Conservation (phyloP, 2,888 invertebrate species). For the Eulithis testata region DNA sequence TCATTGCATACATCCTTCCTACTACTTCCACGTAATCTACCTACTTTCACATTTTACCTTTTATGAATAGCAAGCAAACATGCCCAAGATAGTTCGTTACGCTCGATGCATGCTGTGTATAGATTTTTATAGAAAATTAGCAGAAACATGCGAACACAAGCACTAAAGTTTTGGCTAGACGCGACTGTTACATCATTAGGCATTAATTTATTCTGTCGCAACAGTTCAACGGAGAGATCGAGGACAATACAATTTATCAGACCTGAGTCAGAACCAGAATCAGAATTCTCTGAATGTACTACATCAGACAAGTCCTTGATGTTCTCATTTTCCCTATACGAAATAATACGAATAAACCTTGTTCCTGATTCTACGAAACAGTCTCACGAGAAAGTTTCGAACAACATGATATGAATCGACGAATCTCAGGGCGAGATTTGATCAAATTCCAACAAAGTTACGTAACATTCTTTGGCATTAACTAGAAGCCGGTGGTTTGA, state of each 20-base stretch:
- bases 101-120: constrained; percentile 23
- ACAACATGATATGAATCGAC: constrained; percentile 5
- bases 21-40: constrained; percentile 74
- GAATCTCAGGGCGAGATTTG: too few relatives aligned
- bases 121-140: constrained; percentile 46
- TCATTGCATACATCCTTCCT: constrained; percentile 73
- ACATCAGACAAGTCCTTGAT: constrained; percentile 22
- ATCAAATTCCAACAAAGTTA: too few relatives aligned
- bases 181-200: constrained; percentile 48
- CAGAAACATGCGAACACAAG: constrained; percentile 53
- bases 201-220: constrained; percentile 47
- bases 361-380: constrained; percentile 18
- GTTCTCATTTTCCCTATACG: constrained; percentile 35
- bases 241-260: constrained; percentile 47
- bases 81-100: constrained; percentile 21
- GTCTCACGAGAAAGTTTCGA: constrained; percentile 15
- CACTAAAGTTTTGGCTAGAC: constrained; percentile 46
- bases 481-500: too few relatives aligned
- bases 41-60: constrained; percentile 44
- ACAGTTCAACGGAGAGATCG: constrained; percentile 44
- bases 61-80: constrained; percentile 42
- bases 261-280: constrained; percentile 39
- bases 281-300: constrained; percentile 32
- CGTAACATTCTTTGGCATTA: too few relatives aligned
- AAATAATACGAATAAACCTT: constrained; percentile 24